Evolutionary conservation across 2,113 vertebrate species (phyloP).

Genomic region (Aphyosemion australe): DNA sequence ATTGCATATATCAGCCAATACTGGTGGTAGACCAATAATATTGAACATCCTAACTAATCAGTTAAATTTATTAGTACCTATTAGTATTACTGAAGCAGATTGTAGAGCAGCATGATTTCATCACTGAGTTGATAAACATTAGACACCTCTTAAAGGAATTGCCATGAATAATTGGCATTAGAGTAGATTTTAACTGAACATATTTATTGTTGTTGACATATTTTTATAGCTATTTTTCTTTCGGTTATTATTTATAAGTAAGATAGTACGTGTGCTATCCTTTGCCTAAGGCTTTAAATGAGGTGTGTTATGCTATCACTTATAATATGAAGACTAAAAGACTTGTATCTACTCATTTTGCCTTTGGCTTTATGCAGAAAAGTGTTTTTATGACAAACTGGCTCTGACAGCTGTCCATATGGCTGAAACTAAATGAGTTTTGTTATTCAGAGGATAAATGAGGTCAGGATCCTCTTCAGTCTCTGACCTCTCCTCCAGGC

Average conservation of each 20-base stretch:
- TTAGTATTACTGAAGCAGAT: too few species aligned
- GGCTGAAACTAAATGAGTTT: background rate
- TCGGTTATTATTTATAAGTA: background rate
- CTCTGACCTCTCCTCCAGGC: slow-evolving; percentile 15
- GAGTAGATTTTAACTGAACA: too few species aligned
- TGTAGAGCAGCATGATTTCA: too few species aligned
- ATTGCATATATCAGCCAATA: too few species aligned
- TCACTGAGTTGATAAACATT: too few species aligned
- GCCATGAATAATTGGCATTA: too few species aligned
- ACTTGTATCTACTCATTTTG: background rate
- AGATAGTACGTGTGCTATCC: background rate
- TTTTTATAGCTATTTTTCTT: background rate
- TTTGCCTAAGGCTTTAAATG: background rate
- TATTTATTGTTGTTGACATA: background rate
- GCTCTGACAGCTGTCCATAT: slow-evolving; percentile 24
- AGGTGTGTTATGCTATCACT: background rate
- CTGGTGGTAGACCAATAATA: too few species aligned
- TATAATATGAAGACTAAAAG: background rate
- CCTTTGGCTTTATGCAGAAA: background rate
- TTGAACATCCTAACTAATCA: too few species aligned
- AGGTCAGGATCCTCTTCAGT: slow-evolving; percentile 1
- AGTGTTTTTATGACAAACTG: background rate
- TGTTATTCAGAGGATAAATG: slow-evolving; percentile 12
- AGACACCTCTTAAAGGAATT: too few species aligned
- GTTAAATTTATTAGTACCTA: too few species aligned